Evolutionary conservation across 2,888 invertebrate species (phyloP).

Genomic region (Megastigmus dorsalis): DNA sequence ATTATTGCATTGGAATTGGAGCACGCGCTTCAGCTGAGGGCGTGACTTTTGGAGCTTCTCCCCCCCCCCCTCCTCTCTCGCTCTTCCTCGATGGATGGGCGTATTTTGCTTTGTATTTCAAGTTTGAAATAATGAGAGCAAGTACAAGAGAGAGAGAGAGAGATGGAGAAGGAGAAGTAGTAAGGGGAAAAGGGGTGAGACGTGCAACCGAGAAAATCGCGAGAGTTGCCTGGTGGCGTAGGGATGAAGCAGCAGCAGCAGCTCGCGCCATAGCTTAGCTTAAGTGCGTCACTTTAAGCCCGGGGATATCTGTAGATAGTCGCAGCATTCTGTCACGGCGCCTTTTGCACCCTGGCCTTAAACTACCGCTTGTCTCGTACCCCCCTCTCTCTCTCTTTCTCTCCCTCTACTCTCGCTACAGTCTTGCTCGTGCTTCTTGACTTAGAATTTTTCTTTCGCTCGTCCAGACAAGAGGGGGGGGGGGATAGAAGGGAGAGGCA

Average conservation of each 20-base stretch:
- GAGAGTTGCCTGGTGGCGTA: too few relatives aligned
- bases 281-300: slow-evolving; percentile 67
- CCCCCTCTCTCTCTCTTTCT: background rate
- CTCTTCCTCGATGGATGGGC: too few relatives aligned
- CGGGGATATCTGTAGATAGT: slow-evolving; percentile 59
- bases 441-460: slow-evolving; percentile 3
- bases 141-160: slow-evolving; percentile 1
- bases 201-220: too few relatives aligned
- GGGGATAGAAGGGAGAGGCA: too few relatives aligned
- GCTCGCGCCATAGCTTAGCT: slow-evolving; percentile 60
- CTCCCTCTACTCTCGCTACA: background rate
- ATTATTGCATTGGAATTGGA: slow-evolving; percentile 13
- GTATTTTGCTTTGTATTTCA: slow-evolving; percentile 13
- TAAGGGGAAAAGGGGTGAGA: background rate
- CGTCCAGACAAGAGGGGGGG: too few relatives aligned
- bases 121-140: slow-evolving; percentile 5
- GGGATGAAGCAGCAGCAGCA: background rate
- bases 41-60: background rate
- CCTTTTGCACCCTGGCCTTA: background rate
- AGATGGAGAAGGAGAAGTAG: background rate
- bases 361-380: slow-evolving; percentile 1
- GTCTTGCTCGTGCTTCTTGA: background rate
- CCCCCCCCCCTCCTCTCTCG: too few relatives aligned
- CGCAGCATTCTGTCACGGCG: slow-evolving; percentile 57
- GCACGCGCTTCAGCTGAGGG: background rate